These are phyloP conservation scores for Sericinus montela DNA, from an alignment of 2,888 invertebrate genomes.

Conservation along the genomic window DNA sequence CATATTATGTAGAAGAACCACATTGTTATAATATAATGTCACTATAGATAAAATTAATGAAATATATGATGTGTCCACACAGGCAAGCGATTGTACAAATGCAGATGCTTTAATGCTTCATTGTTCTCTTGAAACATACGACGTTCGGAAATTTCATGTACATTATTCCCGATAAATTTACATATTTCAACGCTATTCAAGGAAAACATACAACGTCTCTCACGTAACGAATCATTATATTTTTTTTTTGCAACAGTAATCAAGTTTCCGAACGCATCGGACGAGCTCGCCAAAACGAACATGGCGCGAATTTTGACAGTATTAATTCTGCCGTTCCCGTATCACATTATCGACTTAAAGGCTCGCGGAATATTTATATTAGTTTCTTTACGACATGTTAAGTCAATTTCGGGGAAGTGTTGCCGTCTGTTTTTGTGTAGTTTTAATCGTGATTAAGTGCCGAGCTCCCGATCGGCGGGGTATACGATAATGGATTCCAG, in stretches of 20 bases:
- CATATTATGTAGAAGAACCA: slow-evolving; percentile 2
- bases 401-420: slow-evolving; percentile 24
- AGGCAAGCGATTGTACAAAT: slow-evolving; percentile 35
- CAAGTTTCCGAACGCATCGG: slow-evolving; percentile 58
- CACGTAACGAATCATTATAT: slow-evolving; percentile 54
- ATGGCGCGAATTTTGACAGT: slow-evolving; percentile 42
- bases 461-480: slow-evolving; percentile 55
- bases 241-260: slow-evolving; percentile 61
- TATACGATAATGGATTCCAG: slow-evolving; percentile 56
- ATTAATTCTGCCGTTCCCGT: slow-evolving; percentile 32
- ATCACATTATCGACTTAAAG: slow-evolving; percentile 27
- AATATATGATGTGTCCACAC: slow-evolving; percentile 26
- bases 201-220: slow-evolving; percentile 46
- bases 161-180: slow-evolving; percentile 55
- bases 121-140: slow-evolving; percentile 45
- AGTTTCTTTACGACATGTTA: slow-evolving; percentile 23
- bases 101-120: slow-evolving; percentile 24
- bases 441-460: slow-evolving; percentile 59
- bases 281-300: slow-evolving; percentile 64
- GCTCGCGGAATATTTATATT: slow-evolving; percentile 13
- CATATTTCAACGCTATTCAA: slow-evolving; percentile 70
- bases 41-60: slow-evolving; percentile 7
- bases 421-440: slow-evolving; percentile 38
- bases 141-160: slow-evolving; percentile 43
- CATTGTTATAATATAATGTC: slow-evolving; percentile 5